Base-by-base conservation (phyloP, 2,113 vertebrate genomes). In the Paedocypris sp. region DNA sequence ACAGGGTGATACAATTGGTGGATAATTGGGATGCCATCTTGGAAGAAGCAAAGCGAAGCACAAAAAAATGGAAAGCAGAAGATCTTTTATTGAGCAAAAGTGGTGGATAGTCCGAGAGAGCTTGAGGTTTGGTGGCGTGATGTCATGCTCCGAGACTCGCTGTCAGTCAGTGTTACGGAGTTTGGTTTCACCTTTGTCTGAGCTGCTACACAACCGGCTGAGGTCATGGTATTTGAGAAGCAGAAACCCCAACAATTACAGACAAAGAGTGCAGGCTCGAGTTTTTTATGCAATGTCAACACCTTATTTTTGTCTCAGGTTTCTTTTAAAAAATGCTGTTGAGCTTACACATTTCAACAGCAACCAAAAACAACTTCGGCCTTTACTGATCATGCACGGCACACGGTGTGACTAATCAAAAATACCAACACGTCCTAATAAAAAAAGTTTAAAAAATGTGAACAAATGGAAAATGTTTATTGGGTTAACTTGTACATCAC, bases 11-110 rank as follows among this genome's bases (percentile, higher is more conserved):
- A 28, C 63, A 23, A 59, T 67, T 38, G 50, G 45, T 38, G 38
- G 19, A 64, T 65, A 52, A 66, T 67, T 65, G 69, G 66, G 54
- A 66, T 36, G 66, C 56, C 52, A 61, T 67, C 60, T 65, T 62
- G 29, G 16, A n/a, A 33, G 29, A 36, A 56, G 52, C 16, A 29
- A 1, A 56, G 35, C 2, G 36, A 41, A 56, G 41, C 36, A n/a
- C n/a, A n/a, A n/a, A n/a, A n/a, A n/a, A n/a, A n/a, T 29, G 39
- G 15, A 51, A 28, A 38, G 15, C 33, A 16, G 23, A 29, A 4
- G 9, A 25, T n/a, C n/a, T n/a, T n/a, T n/a, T n/a, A 61, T 29
- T 48, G 26, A 41, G n/a, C 18, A 29, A 20, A 49, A 50, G 9
- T 31, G 20, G 4, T 15, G 26, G 51, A 15, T 26, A 19, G 1